Evolutionary conservation across 30 jellyfish, hydroid and myxozoan species (phyloP).

Genomic region (Aurelia sp.): DNA sequence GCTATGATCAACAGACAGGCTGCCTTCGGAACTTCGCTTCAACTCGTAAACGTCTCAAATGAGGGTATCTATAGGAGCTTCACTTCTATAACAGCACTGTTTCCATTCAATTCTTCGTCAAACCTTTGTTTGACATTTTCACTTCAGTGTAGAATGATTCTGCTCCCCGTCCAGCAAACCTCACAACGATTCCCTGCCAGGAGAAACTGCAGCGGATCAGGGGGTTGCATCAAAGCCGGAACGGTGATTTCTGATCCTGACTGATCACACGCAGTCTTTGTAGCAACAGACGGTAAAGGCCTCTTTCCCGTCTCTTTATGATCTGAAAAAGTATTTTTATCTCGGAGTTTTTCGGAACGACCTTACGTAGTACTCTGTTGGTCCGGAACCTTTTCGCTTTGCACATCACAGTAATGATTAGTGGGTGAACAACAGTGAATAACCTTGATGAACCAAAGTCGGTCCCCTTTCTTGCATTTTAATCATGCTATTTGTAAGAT

Average conservation of each 20-base stretch:
- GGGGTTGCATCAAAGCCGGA: too few relatives aligned
- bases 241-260: too few relatives aligned
- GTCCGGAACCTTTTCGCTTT: constrained; percentile 32
- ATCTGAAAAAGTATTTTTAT: neutral
- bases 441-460: constrained; percentile 31
- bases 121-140: too few relatives aligned
- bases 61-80: neutral
- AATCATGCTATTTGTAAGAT: constrained; percentile 48
- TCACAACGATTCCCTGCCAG: too few relatives aligned
- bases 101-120: too few relatives aligned
- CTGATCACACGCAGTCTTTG: too few relatives aligned
- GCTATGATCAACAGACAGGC: constrained; percentile 22
- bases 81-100: neutral
- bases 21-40: constrained; percentile 7
- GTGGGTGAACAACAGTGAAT: constrained; percentile 6
- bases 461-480: constrained; percentile 37
- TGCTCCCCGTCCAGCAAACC: too few relatives aligned
- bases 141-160: too few relatives aligned
- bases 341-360: constrained; percentile 8
- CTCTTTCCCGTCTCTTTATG: neutral
- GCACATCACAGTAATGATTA: constrained; percentile 63
- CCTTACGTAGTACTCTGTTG: constrained; percentile 13
- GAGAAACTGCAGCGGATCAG: too few relatives aligned
- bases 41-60: neutral
- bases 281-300: constrained; percentile 7